Evolutionary conservation across 2,797 vertebrate species (phyloP), one percentile per base, ranked within the genome.

Genomic region (Acrossocheilus fasciatus): DNA sequence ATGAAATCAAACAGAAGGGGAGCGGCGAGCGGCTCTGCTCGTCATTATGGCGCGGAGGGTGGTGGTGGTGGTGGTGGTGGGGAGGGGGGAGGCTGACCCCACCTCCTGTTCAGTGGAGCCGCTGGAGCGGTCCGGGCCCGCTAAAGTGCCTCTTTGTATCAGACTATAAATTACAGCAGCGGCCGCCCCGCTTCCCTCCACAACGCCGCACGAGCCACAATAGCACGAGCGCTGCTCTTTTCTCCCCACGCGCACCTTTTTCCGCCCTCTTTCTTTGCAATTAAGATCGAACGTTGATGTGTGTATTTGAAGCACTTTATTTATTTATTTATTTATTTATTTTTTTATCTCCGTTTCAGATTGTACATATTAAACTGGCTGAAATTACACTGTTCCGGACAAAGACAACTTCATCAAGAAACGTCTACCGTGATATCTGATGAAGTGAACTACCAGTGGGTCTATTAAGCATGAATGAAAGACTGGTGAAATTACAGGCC

Each of bases 1-100:
- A 89, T 90, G 90, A 92, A 92, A 93, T 90, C 91, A 91, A 92
- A 94, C 95, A 95, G 94, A 94, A 91, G 93, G 88, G 90, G 88
- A 88, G 87, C 87, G 74, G 87, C 26, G 77, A 78, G 82, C 86
- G 68, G 74, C 84, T 85, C 86, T 11, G 86, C 87, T 88, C 78
- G 84, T 91, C 89, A 88, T 88, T 88, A 90, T 88, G 87, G 87
- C 43, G 34, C 79, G 86, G 83, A 69, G 66, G 83, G 83, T 79
- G 69, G 69, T 86, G 74, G 50, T 72, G 72, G 72, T 75, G 86
- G 83, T 75, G 69, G 69, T 86, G 74, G 50, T 72, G 72, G 72
- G 81, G 86, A 26, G 26, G 26, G 82, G 43, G 75, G 57, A 41
- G 81, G 39, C 45, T 86, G 85, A 86, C 93, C 94, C 92, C 90